A percentile compares a stretch with the other conserved stretches of the same genome.
These are phyloP conservation scores for Apamea anceps DNA, from an alignment of 2,888 invertebrate genomes.

Conservation along the genomic window DNA sequence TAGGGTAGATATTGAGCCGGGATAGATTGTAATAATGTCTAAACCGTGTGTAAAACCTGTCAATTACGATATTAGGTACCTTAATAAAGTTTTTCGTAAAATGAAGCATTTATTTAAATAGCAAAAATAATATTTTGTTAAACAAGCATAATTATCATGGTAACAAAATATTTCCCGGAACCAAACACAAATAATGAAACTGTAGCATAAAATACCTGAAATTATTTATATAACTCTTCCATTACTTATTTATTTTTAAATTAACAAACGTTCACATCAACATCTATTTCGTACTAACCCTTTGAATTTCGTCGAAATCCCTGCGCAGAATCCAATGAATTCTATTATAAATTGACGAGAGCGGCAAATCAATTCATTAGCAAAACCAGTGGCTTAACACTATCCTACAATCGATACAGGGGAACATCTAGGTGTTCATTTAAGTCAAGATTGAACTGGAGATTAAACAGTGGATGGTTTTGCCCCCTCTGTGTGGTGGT, in stretches of 20 bases:
- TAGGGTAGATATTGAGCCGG: not conserved
- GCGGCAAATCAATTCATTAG: conserved; percentile 88
- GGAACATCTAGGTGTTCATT: conserved; percentile 86
- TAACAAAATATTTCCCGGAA: not conserved
- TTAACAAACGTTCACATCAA: not conserved
- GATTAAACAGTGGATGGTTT: conserved; percentile 85
- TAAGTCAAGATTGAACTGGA: conserved; percentile 87
- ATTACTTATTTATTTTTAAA: not conserved
- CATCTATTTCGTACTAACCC: conserved; percentile 37
- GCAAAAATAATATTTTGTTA: not conserved
- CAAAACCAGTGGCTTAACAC: conserved; percentile 82
- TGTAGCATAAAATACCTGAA: not conserved
- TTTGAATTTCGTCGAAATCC: conserved; percentile 54
- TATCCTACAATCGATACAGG: conserved; percentile 83
- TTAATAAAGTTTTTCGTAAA: not conserved
- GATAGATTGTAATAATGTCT: not conserved
- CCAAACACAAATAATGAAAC: not conserved
- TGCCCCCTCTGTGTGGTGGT: conserved; percentile 72
- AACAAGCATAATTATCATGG: not conserved
- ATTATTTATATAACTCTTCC: no score
- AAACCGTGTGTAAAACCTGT: not conserved
- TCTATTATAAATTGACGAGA: conserved; percentile 79
- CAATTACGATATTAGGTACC: not conserved
- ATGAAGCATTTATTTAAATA: not conserved
- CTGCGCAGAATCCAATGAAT: conserved; percentile 60